Evolutionary conservation across 2,888 invertebrate species (phyloP).

Genomic region (Caenorhabditis imperialis): DNA sequence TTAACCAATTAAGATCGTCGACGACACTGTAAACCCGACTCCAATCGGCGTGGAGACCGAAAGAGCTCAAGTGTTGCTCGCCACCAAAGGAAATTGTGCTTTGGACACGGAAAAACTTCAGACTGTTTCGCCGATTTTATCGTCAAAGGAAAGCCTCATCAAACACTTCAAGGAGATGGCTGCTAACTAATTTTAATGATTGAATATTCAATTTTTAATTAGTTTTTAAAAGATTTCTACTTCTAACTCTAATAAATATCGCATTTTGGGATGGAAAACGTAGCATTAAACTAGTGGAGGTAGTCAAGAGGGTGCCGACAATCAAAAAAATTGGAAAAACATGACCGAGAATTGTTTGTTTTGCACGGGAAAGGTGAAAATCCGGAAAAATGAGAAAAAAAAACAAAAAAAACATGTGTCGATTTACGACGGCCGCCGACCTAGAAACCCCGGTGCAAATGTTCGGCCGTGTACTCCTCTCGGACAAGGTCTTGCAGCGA

Average conservation of each 20-base stretch:
- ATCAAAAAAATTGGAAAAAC: slow-evolving; percentile 6
- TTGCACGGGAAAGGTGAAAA: no score
- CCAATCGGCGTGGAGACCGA: slow-evolving; percentile 71
- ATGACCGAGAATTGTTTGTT: slow-evolving; percentile 5
- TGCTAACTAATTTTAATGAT: slow-evolving; percentile 18
- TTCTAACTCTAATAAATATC: not conserved
- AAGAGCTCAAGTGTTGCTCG: slow-evolving; percentile 68
- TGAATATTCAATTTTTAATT: slow-evolving; percentile 8
- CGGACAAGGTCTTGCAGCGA: slow-evolving; percentile 19
- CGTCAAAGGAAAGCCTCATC: slow-evolving; percentile 49
- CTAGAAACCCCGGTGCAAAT: not conserved
- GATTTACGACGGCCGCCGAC: slow-evolving; percentile 27
- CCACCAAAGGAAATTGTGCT: slow-evolving; percentile 76
- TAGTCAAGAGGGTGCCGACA: not conserved
- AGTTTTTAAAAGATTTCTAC: not conserved
- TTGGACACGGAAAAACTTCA: slow-evolving; percentile 66
- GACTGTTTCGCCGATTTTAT: slow-evolving; percentile 50
- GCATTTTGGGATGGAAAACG: slow-evolving; percentile 1
- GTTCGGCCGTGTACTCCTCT: slow-evolving; percentile 32
- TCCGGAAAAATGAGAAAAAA: no score
- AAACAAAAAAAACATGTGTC: slow-evolving; percentile 8
- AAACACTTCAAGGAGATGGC: slow-evolving; percentile 43
- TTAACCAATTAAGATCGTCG: slow-evolving; percentile 59
- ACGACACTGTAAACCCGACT: slow-evolving; percentile 59
- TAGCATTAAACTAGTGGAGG: not conserved